Evolutionary conservation across 2,113 vertebrate species (phyloP).

Genomic region (Pithys albifrons): DNA sequence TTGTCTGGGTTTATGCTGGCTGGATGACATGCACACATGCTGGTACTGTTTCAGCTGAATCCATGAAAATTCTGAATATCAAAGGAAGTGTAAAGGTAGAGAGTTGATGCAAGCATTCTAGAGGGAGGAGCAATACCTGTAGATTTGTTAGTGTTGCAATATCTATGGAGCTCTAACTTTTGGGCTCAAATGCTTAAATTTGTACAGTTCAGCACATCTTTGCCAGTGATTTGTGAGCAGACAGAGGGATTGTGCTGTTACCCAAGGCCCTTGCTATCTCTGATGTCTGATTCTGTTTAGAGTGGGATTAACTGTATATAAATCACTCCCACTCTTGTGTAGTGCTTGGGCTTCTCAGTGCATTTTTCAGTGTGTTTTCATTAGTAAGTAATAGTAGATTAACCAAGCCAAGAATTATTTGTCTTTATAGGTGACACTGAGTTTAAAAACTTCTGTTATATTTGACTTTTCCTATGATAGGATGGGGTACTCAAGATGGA

Average conservation of each 20-base stretch:
- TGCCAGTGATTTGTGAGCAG: slow-evolving; percentile 40
- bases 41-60: neutral
- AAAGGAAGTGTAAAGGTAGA: neutral
- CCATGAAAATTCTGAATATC: neutral
- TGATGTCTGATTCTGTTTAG: slow-evolving; percentile 43
- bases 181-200: slow-evolving; percentile 10
- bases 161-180: neutral
- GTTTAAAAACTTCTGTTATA: neutral
- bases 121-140: neutral
- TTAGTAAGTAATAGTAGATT: slow-evolving; percentile 35
- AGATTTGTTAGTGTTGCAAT: neutral
- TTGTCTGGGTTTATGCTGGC: neutral
- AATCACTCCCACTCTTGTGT: slow-evolving; percentile 37
- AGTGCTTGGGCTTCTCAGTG: neutral
- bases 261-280: slow-evolving; percentile 7
- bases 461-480: neutral
- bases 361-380: slow-evolving; percentile 43
- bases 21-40: neutral
- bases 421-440: slow-evolving; percentile 37
- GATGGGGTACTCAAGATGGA: neutral
- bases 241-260: slow-evolving; percentile 33
- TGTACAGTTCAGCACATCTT: slow-evolving; percentile 36
- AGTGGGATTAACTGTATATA: slow-evolving; percentile 52
- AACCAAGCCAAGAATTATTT: slow-evolving; percentile 36
- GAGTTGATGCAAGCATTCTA: neutral